phyloP scores from a whole-genome alignment of 2,113 vertebrate species.

The Conger conger region DNA sequence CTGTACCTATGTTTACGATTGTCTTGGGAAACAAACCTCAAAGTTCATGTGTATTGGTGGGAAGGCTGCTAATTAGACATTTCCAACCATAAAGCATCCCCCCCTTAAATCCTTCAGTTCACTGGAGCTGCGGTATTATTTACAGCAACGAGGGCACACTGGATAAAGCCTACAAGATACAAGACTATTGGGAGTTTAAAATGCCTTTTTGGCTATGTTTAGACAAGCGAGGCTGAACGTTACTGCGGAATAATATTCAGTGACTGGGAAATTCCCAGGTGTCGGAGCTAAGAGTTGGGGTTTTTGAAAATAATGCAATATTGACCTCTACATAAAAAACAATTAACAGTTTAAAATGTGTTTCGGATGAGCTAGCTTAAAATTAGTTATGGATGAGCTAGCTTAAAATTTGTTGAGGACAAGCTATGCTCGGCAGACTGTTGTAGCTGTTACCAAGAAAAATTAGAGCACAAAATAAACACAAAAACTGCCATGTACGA shows the following conservation, averaged over 20 bases:
- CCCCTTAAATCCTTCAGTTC: constrained; percentile 33
- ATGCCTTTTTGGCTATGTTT: background rate
- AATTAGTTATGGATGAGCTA: background rate
- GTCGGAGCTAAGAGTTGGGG: background rate
- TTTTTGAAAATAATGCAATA: background rate
- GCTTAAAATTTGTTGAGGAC: background rate
- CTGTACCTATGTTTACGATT: background rate
- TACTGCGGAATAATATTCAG: background rate
- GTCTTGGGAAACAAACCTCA: constrained; percentile 41
- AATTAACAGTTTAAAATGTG: background rate
- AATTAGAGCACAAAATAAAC: background rate
- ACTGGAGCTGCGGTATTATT: constrained; percentile 44
- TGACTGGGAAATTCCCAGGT: background rate
- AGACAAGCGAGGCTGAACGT: background rate
- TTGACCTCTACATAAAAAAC: background rate
- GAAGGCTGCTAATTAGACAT: constrained; percentile 49
- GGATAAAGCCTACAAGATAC: constrained; percentile 5
- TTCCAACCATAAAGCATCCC: constrained; percentile 37
- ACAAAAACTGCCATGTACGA: background rate
- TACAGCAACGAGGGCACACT: constrained; percentile 42
- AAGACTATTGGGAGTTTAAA: background rate
- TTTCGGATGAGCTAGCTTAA: background rate
- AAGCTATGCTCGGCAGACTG: background rate
- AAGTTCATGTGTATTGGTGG: constrained; percentile 40
- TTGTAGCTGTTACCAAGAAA: background rate